Conservation (phyloP, 2,113 vertebrate species). For the Pimephales promelas region DNA sequence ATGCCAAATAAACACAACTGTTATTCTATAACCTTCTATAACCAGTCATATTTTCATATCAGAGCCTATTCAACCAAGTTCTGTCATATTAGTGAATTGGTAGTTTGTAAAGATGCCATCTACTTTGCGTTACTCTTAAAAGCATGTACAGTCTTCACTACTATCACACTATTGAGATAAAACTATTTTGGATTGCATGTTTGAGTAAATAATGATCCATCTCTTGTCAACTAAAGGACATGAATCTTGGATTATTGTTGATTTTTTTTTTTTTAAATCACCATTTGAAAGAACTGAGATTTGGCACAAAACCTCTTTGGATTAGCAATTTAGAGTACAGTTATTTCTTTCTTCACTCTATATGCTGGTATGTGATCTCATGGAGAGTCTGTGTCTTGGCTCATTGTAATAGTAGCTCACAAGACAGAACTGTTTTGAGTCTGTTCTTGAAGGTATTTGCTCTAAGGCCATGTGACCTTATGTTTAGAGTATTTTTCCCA, state of each 20-base stretch:
- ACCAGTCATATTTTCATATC: slow-evolving; percentile 4
- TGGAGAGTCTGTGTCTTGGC: slow-evolving; percentile 15
- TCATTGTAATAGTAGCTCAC: slow-evolving; percentile 3
- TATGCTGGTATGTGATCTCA: slow-evolving; percentile 44
- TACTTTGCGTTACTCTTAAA: slow-evolving; percentile 44
- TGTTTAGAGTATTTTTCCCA: slow-evolving; percentile 18
- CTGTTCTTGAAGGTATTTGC: slow-evolving; percentile 12
- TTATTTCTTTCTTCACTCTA: slow-evolving; percentile 24
- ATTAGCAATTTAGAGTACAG: slow-evolving; percentile 31
- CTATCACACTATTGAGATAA: slow-evolving; percentile 1
- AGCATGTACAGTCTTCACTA: neutral
- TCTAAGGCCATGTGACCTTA: slow-evolving; percentile 18
- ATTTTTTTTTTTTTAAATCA: neutral
- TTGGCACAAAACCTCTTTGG: slow-evolving; percentile 59
- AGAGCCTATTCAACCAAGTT: slow-evolving; percentile 9
- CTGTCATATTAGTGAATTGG: slow-evolving; percentile 1
- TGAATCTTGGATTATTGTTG: slow-evolving; percentile 5
- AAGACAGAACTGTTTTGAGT: neutral
- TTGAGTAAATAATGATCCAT: neutral
- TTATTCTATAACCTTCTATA: slow-evolving; percentile 28
- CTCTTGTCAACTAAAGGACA: neutral
- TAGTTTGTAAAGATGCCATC: slow-evolving; percentile 21
- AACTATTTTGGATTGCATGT: neutral
- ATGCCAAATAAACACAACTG: slow-evolving; percentile 43
- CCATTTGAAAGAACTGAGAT: slow-evolving; percentile 45